phyloP scores from a whole-genome alignment of 2,797 vertebrate genomes.

The Tamandua tetradactyla region DNA sequence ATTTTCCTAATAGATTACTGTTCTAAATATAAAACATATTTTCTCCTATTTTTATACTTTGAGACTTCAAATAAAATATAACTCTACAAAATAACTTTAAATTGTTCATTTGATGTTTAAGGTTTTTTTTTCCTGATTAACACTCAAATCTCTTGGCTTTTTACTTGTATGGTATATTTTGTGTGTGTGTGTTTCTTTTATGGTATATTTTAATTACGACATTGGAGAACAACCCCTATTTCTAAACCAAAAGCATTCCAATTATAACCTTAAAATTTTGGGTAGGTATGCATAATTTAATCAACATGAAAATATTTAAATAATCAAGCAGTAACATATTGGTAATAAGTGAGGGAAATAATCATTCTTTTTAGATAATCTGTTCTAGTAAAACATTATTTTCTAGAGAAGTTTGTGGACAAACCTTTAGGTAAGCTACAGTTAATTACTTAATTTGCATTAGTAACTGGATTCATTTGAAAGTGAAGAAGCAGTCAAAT shows the following conservation, averaged over 20 bases:
- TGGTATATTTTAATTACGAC: neutral
- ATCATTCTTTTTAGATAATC: neutral
- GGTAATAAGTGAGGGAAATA: neutral
- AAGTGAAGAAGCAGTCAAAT: neutral
- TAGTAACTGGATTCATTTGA: constrained; percentile 16
- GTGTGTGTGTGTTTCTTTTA: too few relatives aligned
- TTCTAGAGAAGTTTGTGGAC: neutral
- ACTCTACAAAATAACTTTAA: constrained; percentile 15
- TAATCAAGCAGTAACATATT: neutral
- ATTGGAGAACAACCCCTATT: neutral
- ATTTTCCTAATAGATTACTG: neutral
- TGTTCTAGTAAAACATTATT: neutral
- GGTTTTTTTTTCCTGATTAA: neutral
- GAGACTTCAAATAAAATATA: neutral
- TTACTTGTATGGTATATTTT: neutral
- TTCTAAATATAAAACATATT: neutral
- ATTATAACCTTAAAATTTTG: neutral
- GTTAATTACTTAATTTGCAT: neutral
- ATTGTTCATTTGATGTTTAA: neutral
- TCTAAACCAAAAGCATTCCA: neutral
- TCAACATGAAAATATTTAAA: neutral
- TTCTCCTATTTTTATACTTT: neutral
- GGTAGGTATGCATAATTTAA: neutral
- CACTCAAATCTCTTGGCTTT: neutral
- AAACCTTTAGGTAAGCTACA: neutral